Percentiles rank a stretch among this genome's conserved stretches.
Conservation (phyloP, 2,797 vertebrate species). For the Anolis apletophallus region DNA sequence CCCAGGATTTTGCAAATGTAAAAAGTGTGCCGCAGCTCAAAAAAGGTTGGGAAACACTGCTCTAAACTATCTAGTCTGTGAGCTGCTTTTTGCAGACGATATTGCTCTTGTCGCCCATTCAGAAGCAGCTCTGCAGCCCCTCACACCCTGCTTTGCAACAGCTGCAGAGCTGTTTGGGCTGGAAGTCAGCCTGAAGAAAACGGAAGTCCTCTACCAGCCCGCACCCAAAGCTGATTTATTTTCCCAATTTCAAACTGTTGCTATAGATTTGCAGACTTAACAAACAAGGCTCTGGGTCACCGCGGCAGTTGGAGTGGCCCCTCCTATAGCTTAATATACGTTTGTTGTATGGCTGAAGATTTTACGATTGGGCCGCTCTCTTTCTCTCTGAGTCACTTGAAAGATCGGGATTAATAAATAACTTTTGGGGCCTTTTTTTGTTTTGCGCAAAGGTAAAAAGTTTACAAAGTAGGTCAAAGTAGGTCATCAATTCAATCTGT, state of each 20-base stretch:
- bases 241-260: background rate
- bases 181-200: too few relatives aligned
- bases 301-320: background rate
- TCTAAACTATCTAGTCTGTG: too few relatives aligned
- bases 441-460: background rate
- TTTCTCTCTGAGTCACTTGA: conserved; percentile 27
- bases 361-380: conserved; percentile 9
- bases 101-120: too few relatives aligned
- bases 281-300: background rate
- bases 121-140: too few relatives aligned
- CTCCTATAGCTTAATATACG: background rate
- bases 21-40: too few relatives aligned
- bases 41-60: too few relatives aligned
- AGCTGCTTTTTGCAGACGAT: too few relatives aligned
- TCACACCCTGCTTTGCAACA: too few relatives aligned
- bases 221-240: too few relatives aligned
- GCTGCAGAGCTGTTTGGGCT: too few relatives aligned
- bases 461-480: background rate
- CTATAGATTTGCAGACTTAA: background rate
- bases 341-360: conserved; percentile 34
- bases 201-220: too few relatives aligned
- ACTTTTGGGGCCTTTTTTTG: background rate
- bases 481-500: background rate
- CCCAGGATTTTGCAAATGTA: too few relatives aligned
- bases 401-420: conserved; percentile 37